Evolutionary conservation across 2,113 vertebrate species (phyloP).

Genomic region (Hoplias malabaricus): DNA sequence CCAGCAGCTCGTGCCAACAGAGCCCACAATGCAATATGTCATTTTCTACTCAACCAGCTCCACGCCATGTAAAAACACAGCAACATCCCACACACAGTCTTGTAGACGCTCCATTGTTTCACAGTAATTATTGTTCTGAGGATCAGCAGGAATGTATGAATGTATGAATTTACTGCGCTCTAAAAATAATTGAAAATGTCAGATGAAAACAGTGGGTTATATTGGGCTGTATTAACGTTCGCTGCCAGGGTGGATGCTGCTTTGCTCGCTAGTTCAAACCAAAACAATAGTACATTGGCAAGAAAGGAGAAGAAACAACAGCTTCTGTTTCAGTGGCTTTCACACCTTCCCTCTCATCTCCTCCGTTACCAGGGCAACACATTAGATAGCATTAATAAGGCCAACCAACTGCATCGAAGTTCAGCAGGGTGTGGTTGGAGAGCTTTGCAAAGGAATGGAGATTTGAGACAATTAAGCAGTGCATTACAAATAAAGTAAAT

Average conservation of each 20-base stretch:
- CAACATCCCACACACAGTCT: constrained; percentile 31
- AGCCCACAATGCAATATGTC: constrained; percentile 45
- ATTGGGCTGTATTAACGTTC: constrained; percentile 40
- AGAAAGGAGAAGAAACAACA: constrained; percentile 41
- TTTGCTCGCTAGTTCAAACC: background rate
- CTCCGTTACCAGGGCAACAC: constrained; percentile 57
- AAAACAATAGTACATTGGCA: background rate
- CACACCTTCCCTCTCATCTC: constrained; percentile 49
- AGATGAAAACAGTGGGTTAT: constrained; percentile 39
- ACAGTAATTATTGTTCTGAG: constrained; percentile 37
- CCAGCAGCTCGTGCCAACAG: constrained; percentile 34
- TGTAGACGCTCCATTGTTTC: constrained; percentile 40
- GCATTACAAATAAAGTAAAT: background rate
- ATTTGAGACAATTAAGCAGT: background rate
- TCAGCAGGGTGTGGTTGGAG: constrained; percentile 16
- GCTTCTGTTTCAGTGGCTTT: constrained; percentile 43
- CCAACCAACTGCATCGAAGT: constrained; percentile 38
- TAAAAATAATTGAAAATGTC: constrained; percentile 44
- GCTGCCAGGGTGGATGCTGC: background rate
- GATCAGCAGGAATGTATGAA: constrained; percentile 29
- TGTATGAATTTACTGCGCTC: constrained; percentile 29
- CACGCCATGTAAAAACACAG: constrained; percentile 30
- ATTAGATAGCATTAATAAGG: constrained; percentile 54
- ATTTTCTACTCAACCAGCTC: constrained; percentile 34
- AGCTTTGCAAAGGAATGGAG: background rate